Percentiles rank a stretch among this genome's conserved stretches.
Conservation (phyloP, 2,113 vertebrate genomes). For the Gobiocypris rarus region DNA sequence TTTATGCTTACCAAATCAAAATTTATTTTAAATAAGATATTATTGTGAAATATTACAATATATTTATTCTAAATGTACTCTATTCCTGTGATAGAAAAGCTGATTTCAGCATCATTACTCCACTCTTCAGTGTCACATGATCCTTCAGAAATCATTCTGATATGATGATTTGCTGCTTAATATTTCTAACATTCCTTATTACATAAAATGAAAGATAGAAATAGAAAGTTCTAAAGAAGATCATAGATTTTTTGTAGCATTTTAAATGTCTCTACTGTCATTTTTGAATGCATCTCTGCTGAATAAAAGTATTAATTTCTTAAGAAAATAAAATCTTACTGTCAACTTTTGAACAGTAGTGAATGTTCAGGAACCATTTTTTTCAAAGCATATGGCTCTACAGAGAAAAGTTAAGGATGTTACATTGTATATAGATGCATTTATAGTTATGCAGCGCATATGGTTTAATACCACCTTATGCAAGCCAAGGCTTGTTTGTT, state of each 20-base stretch:
- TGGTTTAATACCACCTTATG: not conserved
- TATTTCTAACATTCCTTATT: not conserved
- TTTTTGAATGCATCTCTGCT: not conserved
- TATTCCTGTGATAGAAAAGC: too few relatives aligned
- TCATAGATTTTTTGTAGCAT: too few relatives aligned
- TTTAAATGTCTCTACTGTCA: not conserved
- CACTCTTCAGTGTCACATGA: not conserved
- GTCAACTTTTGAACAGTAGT: not conserved
- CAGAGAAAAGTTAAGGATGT: not conserved
- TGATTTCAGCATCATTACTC: not conserved
- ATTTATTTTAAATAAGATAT: not conserved
- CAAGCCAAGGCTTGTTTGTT: not conserved
- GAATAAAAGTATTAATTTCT: not conserved
- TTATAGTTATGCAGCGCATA: not conserved
- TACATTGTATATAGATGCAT: not conserved
- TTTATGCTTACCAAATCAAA: not conserved
- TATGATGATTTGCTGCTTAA: not conserved
- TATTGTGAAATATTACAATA: not conserved
- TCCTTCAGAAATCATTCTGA: not conserved
- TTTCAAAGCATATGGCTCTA: not conserved
- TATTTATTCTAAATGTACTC: too few relatives aligned
- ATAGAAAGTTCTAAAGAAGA: not conserved
- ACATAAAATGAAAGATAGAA: too few relatives aligned
- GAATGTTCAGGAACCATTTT: not conserved
- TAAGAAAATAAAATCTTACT: not conserved